These are phyloP conservation scores for Avahi laniger DNA, from an alignment of 2,797 vertebrate species.

Conservation along the genomic window DNA sequence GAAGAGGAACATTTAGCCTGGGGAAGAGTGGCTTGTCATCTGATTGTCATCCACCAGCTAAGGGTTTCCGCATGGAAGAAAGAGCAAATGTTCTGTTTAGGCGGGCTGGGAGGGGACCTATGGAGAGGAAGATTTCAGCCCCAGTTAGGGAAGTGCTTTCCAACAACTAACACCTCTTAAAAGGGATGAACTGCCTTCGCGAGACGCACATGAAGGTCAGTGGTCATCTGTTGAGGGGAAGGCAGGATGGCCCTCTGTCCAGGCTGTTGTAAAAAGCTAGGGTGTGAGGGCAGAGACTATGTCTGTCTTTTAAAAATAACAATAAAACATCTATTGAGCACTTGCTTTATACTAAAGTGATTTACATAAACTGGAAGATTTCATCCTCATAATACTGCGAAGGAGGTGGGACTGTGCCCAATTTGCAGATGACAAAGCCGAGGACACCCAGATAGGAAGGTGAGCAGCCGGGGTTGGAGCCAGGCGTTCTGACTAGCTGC, in stretches of 20 bases:
- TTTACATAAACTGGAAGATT: neutral
- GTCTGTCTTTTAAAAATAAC: neutral
- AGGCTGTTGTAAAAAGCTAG: neutral
- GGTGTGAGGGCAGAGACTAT: neutral
- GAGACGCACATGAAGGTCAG: neutral
- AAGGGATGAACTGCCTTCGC: neutral
- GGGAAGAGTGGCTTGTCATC: neutral
- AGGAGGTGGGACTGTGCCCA: neutral
- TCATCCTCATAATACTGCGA: neutral
- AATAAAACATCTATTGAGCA: neutral
- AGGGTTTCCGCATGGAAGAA: neutral
- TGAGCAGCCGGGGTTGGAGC: neutral
- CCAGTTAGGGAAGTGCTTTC: neutral
- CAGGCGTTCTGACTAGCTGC: neutral
- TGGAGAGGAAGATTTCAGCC: neutral
- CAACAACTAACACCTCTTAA: neutral
- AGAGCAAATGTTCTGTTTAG: neutral
- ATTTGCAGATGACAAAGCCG: neutral
- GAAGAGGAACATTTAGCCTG: neutral
- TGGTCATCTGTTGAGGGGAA: neutral
- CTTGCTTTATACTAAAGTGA: neutral
- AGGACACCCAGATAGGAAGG: neutral
- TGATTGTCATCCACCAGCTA: neutral
- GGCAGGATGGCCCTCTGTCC: neutral
- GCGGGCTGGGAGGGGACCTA: rapidly evolving